These are phyloP conservation scores for Holocentrus rufus DNA, from an alignment of 2,797 vertebrate genomes.

Conservation along the genomic window DNA sequence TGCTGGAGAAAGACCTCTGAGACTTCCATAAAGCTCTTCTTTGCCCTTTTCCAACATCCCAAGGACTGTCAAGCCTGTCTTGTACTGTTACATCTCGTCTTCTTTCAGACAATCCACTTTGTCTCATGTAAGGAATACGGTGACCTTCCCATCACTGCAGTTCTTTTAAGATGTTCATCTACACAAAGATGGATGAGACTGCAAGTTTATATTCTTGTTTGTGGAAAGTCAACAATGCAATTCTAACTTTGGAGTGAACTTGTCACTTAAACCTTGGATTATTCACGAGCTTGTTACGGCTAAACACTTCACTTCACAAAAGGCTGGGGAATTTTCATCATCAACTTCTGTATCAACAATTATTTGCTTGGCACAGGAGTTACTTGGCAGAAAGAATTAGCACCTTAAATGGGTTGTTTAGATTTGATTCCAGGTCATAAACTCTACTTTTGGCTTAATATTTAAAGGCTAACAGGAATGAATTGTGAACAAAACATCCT, in stretches of 20 bases:
- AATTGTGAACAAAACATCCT: not conserved
- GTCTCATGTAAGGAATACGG: constrained; percentile 16
- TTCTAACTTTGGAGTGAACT: not conserved
- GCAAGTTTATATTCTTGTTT: not conserved
- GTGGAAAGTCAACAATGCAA: not conserved
- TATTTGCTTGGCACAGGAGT: too few relatives aligned
- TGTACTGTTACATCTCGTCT: not conserved
- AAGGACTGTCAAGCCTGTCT: not conserved
- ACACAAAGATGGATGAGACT: not conserved
- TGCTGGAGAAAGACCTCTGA: constrained; percentile 2
- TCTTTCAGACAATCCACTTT: constrained; percentile 11
- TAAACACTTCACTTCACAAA: too few relatives aligned
- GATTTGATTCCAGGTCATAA: not conserved
- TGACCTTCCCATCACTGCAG: not conserved
- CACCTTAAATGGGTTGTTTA: not conserved
- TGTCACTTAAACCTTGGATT: not conserved
- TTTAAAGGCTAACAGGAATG: not conserved
- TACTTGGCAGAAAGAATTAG: too few relatives aligned
- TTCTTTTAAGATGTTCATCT: constrained; percentile 1
- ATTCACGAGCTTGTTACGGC: too few relatives aligned
- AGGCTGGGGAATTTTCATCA: too few relatives aligned
- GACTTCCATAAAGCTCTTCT: not conserved
- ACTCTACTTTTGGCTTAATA: too few relatives aligned
- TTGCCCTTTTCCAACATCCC: not conserved
- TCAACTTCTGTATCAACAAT: too few relatives aligned